Evolutionary conservation across 1,140 invertebrate genomes (phyloP).

Genomic region (Onthophagus taurus): DNA sequence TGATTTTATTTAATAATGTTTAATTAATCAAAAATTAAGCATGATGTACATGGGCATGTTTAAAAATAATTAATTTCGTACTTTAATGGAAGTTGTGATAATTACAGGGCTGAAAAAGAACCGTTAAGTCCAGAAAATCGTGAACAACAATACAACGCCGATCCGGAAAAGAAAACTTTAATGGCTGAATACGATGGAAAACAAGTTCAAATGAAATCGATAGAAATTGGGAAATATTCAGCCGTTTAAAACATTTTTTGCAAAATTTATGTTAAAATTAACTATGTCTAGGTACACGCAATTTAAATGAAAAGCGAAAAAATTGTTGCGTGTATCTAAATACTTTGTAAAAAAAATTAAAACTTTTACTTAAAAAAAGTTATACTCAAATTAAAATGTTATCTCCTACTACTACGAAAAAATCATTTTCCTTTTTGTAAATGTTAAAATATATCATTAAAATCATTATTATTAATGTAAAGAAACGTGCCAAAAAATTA

Average conservation of each 20-base stretch:
- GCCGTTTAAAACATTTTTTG: conserved; percentile 50
- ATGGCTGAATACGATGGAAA: conserved; percentile 72
- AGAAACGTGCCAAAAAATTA: too few species aligned
- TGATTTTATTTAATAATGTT: not conserved
- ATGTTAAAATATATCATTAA: too few species aligned
- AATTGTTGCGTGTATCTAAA: too few species aligned
- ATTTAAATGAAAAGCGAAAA: too few species aligned
- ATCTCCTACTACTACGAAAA: too few species aligned
- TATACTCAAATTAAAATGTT: not conserved
- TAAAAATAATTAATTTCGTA: conserved; percentile 8
- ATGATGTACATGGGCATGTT: not conserved
- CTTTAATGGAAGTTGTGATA: too few species aligned
- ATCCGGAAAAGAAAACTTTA: conserved; percentile 59
- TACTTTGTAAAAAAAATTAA: too few species aligned
- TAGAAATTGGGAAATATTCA: conserved; percentile 72
- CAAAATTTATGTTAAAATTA: too few species aligned
- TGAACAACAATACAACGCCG: conserved; percentile 50
- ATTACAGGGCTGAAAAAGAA: conserved; percentile 73
- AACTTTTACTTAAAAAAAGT: too few species aligned
- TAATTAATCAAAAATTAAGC: not conserved
- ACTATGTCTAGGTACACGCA: too few species aligned
- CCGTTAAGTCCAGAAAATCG: conserved; percentile 56
- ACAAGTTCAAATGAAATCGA: conserved; percentile 66
- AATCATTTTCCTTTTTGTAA: too few species aligned
- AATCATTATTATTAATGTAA: too few species aligned